Percentiles rank a stretch among this genome's conserved stretches.
These are phyloP conservation scores for Metallyticus violacea DNA, from an alignment of 2,888 invertebrate genomes.

Conservation along the genomic window DNA sequence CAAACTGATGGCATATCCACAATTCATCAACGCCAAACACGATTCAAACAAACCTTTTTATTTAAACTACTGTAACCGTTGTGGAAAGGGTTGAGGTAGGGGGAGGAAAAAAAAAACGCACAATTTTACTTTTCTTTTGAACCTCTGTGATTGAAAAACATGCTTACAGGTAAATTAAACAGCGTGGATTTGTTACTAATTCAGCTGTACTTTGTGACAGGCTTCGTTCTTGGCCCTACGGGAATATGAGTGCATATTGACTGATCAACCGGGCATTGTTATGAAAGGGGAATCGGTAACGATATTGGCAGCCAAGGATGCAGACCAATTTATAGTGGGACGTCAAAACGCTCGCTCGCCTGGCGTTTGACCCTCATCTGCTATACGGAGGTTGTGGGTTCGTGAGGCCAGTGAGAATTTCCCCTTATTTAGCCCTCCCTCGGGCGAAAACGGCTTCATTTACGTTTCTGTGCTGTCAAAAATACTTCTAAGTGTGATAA, in stretches of 20 bases:
- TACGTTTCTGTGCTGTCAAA: no score
- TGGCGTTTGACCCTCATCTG: neutral
- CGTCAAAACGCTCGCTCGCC: neutral
- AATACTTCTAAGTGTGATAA: no score
- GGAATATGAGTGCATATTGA: neutral
- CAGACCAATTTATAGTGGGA: neutral
- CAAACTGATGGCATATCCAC: slow-evolving; percentile 6
- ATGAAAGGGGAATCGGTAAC: neutral
- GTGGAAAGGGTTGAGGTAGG: neutral
- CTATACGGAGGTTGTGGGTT: no score
- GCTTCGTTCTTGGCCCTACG: neutral
- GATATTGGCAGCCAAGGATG: neutral
- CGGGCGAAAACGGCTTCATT: no score
- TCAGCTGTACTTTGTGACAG: neutral
- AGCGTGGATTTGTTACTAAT: neutral
- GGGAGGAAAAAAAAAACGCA: neutral
- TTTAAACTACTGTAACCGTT: neutral
- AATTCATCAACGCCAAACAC: neutral
- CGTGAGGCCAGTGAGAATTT: no score
- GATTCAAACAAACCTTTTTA: neutral
- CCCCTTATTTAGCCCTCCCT: no score
- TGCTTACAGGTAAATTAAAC: neutral
- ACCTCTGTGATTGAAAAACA: neutral
- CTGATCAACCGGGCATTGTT: neutral
- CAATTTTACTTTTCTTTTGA: neutral